Evolutionary conservation across 2,113 vertebrate genomes (phyloP), one percentile per base, ranked within the genome.

Genomic region (Podilymbus podiceps): DNA sequence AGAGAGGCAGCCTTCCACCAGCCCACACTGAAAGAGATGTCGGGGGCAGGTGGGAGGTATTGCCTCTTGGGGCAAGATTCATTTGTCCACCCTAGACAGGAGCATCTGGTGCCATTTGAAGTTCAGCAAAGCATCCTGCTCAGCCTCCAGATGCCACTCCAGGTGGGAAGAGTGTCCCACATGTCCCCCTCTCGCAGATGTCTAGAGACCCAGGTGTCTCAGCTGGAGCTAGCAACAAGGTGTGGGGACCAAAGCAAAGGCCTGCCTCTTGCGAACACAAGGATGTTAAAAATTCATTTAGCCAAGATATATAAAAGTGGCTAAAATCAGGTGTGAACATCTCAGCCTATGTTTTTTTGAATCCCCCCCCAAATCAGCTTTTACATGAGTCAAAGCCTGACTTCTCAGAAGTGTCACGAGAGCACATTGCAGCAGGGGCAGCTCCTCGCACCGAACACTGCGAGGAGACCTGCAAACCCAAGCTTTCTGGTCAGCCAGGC

Each of bases 361-460:
- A 52, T 42, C 4, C 5, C 10, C 5, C 10, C 38, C 5, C 18
- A 46, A 74, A 78, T 58, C 3, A 17, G 8, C 4, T 66, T 69
- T 53, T 53, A 49, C 16, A 33, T 7, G 5, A 33, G 17, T 27
- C 25, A 73, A 62, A 85, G 22, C 31, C 64, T 85, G 33, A 89
- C 15, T 21, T 77, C 56, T 66, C 85, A 85, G n/a, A 78, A 77
- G 0, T 8, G 12, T 21, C 81, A 62, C 12, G 42, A 91, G 16
- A 75, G 53, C 19, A 40, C 52, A n/a, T 22, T 2, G 8, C 16
- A 55, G 13, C 8, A 10, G 31, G 15, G 20, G 68, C 20, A 13
- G 55, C 15, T 75, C 24, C n/a, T 82, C 4, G 3, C 14, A 52
- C 25, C 0, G 0, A 89, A 33, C 68, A 12, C 35, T 73, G 28